Conservation (phyloP, 2,888 invertebrate species). For the Pyrgus malvae region DNA sequence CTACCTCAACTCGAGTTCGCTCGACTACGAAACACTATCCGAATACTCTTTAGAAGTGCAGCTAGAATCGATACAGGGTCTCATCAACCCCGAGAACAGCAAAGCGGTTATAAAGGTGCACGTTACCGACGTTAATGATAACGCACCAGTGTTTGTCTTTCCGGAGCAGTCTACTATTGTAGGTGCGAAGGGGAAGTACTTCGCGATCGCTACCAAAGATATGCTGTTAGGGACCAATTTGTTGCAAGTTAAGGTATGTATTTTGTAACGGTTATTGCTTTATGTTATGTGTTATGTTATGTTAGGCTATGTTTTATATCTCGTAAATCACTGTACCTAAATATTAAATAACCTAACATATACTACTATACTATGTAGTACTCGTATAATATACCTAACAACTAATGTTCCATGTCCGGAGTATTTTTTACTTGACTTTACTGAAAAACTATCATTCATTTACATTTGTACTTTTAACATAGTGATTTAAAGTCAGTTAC, state of each 20-base stretch:
- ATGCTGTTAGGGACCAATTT: slow-evolving; percentile 89
- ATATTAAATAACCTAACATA: no score
- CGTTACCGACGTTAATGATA: slow-evolving; percentile 94
- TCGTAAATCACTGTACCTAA: no score
- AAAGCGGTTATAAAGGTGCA: slow-evolving; percentile 88
- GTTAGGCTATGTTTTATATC: no score
- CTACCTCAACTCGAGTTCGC: slow-evolving; percentile 84
- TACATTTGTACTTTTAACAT: no score
- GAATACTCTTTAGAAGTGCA: slow-evolving; percentile 89
- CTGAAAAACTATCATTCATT: no score
- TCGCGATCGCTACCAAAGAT: slow-evolving; percentile 88
- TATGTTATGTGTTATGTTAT: no score
- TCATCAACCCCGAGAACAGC: slow-evolving; percentile 89
- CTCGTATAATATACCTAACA: no score
- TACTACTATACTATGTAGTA: no score
- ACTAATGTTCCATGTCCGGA: no score
- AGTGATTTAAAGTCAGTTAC: no score
- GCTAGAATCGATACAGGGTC: slow-evolving; percentile 89
- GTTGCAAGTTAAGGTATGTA: slow-evolving; percentile 86
- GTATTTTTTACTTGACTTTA: no score
- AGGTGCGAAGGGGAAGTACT: slow-evolving; percentile 86
- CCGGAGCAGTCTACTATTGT: slow-evolving; percentile 80
- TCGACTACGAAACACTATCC: slow-evolving; percentile 90
- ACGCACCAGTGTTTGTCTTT: slow-evolving; percentile 90
- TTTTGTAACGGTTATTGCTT: not conserved